phyloP scores from a whole-genome alignment of 2,797 vertebrate genomes.

The Poeciliopsis paucimaculata region DNA sequence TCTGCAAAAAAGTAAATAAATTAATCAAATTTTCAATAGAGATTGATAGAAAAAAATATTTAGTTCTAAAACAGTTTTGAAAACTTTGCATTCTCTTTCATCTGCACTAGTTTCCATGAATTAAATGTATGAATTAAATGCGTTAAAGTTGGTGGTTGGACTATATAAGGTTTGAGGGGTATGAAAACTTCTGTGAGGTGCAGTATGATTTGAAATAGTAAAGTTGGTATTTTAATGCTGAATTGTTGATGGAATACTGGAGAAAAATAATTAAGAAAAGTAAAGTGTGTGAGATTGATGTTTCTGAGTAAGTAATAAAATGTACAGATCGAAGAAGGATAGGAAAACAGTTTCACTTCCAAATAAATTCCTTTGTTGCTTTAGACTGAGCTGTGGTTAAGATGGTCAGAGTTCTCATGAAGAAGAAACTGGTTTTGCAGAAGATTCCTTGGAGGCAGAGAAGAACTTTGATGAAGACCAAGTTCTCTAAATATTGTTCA shows the following conservation, averaged over 20 bases:
- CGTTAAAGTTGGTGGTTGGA: not conserved
- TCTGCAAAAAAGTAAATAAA: not conserved
- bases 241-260: not conserved
- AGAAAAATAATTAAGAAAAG: not conserved
- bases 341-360: not conserved
- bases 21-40: too few relatives aligned
- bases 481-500: not conserved
- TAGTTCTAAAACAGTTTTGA: not conserved
- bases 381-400: not conserved
- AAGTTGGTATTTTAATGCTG: not conserved
- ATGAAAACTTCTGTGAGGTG: not conserved
- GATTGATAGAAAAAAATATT: not conserved
- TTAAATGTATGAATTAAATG: not conserved
- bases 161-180: not conserved
- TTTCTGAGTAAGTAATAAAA: not conserved
- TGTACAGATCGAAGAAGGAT: not conserved
- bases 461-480: not conserved
- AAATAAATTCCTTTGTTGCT: not conserved
- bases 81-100: not conserved
- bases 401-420: not conserved
- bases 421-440: conserved; percentile 22
- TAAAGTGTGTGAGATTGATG: not conserved
- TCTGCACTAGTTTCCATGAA: not conserved
- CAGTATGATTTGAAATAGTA: not conserved
- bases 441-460: conserved; percentile 1